phyloP scores from a whole-genome alignment of 2,888 invertebrate species.

The Limnephilus auricula region DNA sequence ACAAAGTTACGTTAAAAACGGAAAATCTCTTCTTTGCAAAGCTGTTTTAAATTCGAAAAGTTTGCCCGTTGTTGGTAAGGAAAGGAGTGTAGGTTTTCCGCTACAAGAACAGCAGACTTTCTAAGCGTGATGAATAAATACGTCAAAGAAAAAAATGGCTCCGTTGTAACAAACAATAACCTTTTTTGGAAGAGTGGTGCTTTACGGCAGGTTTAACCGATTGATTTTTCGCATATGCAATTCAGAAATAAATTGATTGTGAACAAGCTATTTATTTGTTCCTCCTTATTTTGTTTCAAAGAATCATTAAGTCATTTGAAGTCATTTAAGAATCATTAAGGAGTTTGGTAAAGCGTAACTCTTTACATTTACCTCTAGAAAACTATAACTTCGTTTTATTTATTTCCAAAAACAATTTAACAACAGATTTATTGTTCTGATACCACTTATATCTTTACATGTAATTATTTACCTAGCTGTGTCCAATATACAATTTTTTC shows the following conservation, averaged over 20 bases:
- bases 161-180: background rate
- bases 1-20: slow-evolving; percentile 29
- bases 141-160: background rate
- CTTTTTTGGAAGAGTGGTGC: background rate
- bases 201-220: background rate
- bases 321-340: too few species aligned
- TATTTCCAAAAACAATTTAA: too few species aligned
- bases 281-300: background rate
- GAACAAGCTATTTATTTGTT: background rate
- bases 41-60: slow-evolving; percentile 40
- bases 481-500: too few species aligned
- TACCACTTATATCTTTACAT: too few species aligned
- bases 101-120: background rate
- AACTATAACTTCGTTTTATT: too few species aligned
- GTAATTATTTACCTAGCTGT: too few species aligned
- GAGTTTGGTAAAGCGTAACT: too few species aligned
- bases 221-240: background rate
- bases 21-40: background rate
- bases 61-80: slow-evolving; percentile 1
- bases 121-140: background rate
- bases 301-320: too few species aligned
- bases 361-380: too few species aligned
- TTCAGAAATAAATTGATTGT: background rate
- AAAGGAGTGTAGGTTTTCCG: background rate
- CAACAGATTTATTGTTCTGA: too few species aligned